Evolutionary conservation across 2,113 vertebrate species (phyloP).

Genomic region (Rhabdornis inornatus): DNA sequence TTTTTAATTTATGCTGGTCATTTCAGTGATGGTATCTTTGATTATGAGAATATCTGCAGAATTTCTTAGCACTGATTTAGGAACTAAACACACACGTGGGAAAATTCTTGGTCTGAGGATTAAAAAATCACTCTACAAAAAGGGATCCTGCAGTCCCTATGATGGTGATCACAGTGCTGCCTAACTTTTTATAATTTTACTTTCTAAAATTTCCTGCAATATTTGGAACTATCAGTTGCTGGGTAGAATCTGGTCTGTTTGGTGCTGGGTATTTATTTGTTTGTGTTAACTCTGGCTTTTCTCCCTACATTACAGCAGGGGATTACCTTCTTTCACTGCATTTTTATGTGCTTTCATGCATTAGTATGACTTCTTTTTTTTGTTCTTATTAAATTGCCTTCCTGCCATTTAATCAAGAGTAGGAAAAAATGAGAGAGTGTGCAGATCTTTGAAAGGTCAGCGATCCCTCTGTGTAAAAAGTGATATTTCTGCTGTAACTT

Average conservation of each 20-base stretch:
- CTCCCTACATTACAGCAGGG: fast-evolving
- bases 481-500: background rate
- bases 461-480: background rate
- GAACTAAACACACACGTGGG: fast-evolving
- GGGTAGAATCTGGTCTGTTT: background rate
- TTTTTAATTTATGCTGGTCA: background rate
- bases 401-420: background rate
- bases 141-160: fast-evolving
- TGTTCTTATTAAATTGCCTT: background rate
- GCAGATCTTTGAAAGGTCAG: background rate
- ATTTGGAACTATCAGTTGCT: background rate
- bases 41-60: background rate
- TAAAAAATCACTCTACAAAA: background rate
- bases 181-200: background rate
- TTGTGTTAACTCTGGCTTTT: background rate
- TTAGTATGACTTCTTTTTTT: background rate
- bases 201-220: background rate
- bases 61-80: background rate
- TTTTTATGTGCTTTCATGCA: background rate
- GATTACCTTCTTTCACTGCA: background rate
- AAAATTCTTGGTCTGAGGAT: background rate
- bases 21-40: fast-evolving
- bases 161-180: fast-evolving
- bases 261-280: background rate
- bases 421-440: background rate